These are phyloP conservation scores for Petrocephalus sullivani DNA, from an alignment of 2,797 vertebrate species.

Conservation along the genomic window DNA sequence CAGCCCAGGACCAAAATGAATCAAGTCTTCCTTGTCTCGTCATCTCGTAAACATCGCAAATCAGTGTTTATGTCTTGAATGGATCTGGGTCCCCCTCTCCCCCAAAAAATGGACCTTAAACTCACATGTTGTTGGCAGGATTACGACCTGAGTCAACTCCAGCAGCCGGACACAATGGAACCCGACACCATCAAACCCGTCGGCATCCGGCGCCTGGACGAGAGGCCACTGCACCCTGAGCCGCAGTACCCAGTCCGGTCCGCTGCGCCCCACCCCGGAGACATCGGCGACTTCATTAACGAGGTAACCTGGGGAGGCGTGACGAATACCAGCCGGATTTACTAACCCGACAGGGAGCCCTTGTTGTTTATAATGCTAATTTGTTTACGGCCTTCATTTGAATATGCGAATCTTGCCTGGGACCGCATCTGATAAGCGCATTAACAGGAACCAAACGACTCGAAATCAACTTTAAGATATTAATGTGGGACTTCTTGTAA, in stretches of 20 bases:
- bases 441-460: background rate
- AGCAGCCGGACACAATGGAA: constrained; percentile 91
- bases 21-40: background rate
- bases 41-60: background rate
- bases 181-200: constrained; percentile 88
- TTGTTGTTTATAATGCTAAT: background rate
- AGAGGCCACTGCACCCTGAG: constrained; percentile 91
- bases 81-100: background rate
- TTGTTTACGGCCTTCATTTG: background rate
- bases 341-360: background rate
- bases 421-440: background rate
- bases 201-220: constrained; percentile 88
- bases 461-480: background rate
- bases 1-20: background rate
- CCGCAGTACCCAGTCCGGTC: constrained; percentile 94
- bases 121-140: constrained; percentile 62
- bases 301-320: constrained; percentile 67
- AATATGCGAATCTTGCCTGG: background rate
- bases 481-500: constrained; percentile 15
- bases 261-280: constrained; percentile 90
- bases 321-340: background rate
- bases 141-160: constrained; percentile 97
- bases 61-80: background rate
- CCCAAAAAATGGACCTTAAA: constrained; percentile 17
- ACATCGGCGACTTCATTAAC: constrained; percentile 98